Evolutionary conservation across 2,888 invertebrate genomes (phyloP), one percentile per base, ranked within the genome.

Genomic region (Pammene fasciana): DNA sequence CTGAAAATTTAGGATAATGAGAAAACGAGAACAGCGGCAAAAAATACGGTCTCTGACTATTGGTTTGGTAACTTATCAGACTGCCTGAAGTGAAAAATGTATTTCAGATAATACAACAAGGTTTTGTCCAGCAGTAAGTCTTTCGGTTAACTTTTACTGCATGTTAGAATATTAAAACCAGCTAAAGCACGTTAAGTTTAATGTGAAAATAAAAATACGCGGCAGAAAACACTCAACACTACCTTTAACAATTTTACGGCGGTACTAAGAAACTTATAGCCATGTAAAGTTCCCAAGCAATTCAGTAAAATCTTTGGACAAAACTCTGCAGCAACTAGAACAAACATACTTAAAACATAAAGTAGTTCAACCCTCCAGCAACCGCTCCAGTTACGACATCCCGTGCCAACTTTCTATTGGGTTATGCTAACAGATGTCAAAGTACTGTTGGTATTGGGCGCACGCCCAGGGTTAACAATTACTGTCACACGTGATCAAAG

Each of bases 321-420:
- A n/a, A 57, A 43, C 38, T 41, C 38, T 16, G 14, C 38, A 38
- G 38, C 0, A 56, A 38, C 34, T 46, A 48, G 13, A 36, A 11
- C 60, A 46, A 48, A 60, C 60, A 46, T 41, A 41, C 52, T 41
- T 41, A 50, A 41, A 9, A 4, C 14, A 46, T 36, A 36, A 26
- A 41, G 48, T 38, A 50, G 36, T 34, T 26, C 57, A 18, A 36
- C 14, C 89, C 95, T 94, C 0, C 98, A 97, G 97, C 89, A 16
- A 48, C 98, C 34, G 97, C 97, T 97, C 98, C 36, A 46, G 54
- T 45, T 54, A 26, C 54, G 41, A 18, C 36, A 41, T 52, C 16
- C 26, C 36, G 34, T 13, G 59, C 18, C 59, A 38, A 59, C 26
- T 65, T 60, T 71, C 64, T 73, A 72, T 72, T 71, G 46, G 61